These are phyloP conservation scores for Pogonocherus hispidulus DNA, from an alignment of 2,888 invertebrate genomes.

Conservation along the genomic window DNA sequence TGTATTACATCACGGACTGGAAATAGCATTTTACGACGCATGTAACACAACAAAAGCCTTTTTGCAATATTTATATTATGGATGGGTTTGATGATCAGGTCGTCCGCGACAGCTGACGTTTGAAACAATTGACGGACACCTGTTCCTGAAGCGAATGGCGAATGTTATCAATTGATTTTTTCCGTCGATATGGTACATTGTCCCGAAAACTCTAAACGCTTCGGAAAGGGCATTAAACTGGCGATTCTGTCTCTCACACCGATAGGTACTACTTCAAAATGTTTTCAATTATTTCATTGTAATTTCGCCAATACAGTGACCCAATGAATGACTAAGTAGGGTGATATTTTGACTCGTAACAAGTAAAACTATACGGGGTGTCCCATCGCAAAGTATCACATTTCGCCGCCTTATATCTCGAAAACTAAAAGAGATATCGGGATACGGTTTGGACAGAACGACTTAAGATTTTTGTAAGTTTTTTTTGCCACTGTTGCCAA, in stretches of 20 bases:
- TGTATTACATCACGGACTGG: neutral
- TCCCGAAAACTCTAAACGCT: neutral
- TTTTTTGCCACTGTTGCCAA: too few relatives aligned
- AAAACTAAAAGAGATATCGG: too few relatives aligned
- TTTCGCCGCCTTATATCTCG: too few relatives aligned
- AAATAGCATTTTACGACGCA: conserved; percentile 10
- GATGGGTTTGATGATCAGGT: conserved; percentile 40
- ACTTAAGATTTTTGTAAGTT: too few relatives aligned
- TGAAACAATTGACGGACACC: conserved; percentile 50
- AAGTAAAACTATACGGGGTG: too few relatives aligned
- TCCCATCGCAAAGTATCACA: too few relatives aligned
- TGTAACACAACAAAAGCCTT: conserved; percentile 20
- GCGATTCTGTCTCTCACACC: neutral
- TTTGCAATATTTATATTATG: conserved; percentile 33
- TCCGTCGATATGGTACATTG: conserved; percentile 26
- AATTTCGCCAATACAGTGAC: too few relatives aligned
- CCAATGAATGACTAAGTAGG: too few relatives aligned
- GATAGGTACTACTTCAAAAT: too few relatives aligned
- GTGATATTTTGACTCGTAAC: too few relatives aligned
- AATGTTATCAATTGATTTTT: conserved; percentile 43
- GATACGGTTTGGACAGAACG: too few relatives aligned
- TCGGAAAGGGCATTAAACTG: conserved; percentile 10
- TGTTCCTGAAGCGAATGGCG: conserved; percentile 46
- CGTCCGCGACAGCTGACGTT: conserved; percentile 47
- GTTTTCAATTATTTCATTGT: too few relatives aligned